These are phyloP conservation scores for Nephila pilipes DNA, from an alignment of 1,140 invertebrate species.

Conservation along the genomic window DNA sequence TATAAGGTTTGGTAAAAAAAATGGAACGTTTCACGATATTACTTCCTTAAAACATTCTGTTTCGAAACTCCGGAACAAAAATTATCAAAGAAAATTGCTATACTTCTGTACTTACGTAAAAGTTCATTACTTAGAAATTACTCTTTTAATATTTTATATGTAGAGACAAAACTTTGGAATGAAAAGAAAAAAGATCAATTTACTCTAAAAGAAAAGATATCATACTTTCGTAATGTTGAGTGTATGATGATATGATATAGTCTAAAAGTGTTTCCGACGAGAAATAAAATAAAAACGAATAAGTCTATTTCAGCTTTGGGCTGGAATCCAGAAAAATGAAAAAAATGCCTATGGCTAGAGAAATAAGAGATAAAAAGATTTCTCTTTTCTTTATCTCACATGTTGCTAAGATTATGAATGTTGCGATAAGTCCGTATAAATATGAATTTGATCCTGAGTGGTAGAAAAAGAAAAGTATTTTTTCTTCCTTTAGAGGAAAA, in stretches of 20 bases:
- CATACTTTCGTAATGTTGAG: not conserved
- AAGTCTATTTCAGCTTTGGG: not conserved
- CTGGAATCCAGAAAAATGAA: slow-evolving; percentile 9
- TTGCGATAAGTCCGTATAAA: not conserved
- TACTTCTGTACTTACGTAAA: no score
- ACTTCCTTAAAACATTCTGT: no score
- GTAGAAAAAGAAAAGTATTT: not conserved
- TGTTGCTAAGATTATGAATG: slow-evolving; percentile 18
- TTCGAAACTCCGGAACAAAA: no score
- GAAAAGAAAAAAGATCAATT: not conserved
- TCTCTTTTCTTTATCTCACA: not conserved
- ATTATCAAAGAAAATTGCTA: no score
- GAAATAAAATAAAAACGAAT: not conserved
- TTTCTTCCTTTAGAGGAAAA: not conserved
- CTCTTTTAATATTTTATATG: no score
- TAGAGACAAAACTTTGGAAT: not conserved
- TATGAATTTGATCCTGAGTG: not conserved
- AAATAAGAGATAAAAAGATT: not conserved
- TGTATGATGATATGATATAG: not conserved
- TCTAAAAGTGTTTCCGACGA: not conserved
- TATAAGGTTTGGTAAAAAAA: no score
- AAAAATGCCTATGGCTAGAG: not conserved
- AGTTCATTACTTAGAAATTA: no score
- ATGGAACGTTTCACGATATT: no score
- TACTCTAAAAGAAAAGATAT: not conserved